These are phyloP conservation scores for Anguilla pacifica DNA, from an alignment of 2,797 vertebrate genomes.

Conservation along the genomic window DNA sequence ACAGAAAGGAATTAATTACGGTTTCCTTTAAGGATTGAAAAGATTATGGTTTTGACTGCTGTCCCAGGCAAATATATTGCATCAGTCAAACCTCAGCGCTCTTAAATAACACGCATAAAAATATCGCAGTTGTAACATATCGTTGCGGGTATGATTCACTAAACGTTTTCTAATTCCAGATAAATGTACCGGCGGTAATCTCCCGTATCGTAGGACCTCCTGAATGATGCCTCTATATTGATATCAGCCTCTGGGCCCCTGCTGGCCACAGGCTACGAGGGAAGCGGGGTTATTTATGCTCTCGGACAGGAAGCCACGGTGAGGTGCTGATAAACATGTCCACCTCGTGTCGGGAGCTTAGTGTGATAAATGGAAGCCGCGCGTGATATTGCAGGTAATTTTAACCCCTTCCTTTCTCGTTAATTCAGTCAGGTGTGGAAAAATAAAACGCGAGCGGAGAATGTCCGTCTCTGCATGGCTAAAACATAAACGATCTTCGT, in stretches of 20 bases:
- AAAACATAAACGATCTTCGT: neutral
- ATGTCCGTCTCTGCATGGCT: neutral
- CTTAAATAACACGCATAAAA: neutral
- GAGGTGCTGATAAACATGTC: constrained; percentile 54
- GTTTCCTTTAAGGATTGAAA: neutral
- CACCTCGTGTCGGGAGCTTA: constrained; percentile 53
- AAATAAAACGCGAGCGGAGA: neutral
- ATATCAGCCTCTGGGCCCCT: constrained; percentile 25
- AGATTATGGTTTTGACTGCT: neutral
- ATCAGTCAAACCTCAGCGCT: neutral
- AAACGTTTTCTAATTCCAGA: neutral
- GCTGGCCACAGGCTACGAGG: neutral
- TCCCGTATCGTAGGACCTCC: neutral
- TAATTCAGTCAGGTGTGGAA: constrained; percentile 20
- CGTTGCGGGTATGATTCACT: neutral
- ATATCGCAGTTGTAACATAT: neutral
- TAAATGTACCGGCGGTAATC: neutral
- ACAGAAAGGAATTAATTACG: neutral
- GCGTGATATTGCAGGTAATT: constrained; percentile 24
- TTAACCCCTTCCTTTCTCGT: neutral
- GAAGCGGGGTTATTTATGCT: constrained; percentile 9
- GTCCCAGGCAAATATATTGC: neutral
- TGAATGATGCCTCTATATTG: neutral
- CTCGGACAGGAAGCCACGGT: neutral
- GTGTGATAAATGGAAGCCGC: constrained; percentile 58